A percentile compares a stretch with the other conserved stretches of the same genome.
These are phyloP conservation scores for Aurelia aurita DNA, from an alignment of 30 jellyfish, hydroid and myxozoan species.

Conservation along the genomic window DNA sequence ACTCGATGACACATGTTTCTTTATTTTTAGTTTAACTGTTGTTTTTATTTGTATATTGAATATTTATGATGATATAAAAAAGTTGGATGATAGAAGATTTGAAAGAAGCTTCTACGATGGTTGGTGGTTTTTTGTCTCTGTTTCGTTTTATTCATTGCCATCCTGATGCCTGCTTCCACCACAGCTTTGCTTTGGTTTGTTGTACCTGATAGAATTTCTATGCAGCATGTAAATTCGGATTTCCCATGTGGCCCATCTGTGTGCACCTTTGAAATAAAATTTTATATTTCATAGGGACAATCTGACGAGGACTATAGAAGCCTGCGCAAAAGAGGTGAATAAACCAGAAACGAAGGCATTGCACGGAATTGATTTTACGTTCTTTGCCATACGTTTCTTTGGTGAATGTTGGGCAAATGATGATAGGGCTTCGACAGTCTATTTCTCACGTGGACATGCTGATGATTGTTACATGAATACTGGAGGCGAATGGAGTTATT, in stretches of 20 bases:
- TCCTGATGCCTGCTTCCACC: no score
- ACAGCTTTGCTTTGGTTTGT: neutral
- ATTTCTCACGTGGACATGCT: neutral
- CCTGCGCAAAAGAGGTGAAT: neutral
- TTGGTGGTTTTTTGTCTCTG: no score
- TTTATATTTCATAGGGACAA: neutral
- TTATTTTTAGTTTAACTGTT: no score
- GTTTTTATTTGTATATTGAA: no score
- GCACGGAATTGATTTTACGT: neutral
- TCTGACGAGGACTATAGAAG: neutral
- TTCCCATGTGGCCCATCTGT: neutral
- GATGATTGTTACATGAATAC: neutral
- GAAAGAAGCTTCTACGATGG: no score
- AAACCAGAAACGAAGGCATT: neutral
- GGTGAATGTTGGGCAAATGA: constrained; percentile 29
- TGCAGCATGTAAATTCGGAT: neutral
- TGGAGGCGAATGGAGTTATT: neutral
- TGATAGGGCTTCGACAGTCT: neutral
- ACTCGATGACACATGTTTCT: no score
- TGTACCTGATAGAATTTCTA: neutral
- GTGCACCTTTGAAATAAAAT: neutral
- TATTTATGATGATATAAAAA: no score
- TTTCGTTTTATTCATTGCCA: no score
- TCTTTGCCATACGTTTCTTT: constrained; percentile 8
- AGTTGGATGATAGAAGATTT: no score